Evolutionary conservation across 1,140 invertebrate genomes (phyloP).

Genomic region (Steinernema khuongi): DNA sequence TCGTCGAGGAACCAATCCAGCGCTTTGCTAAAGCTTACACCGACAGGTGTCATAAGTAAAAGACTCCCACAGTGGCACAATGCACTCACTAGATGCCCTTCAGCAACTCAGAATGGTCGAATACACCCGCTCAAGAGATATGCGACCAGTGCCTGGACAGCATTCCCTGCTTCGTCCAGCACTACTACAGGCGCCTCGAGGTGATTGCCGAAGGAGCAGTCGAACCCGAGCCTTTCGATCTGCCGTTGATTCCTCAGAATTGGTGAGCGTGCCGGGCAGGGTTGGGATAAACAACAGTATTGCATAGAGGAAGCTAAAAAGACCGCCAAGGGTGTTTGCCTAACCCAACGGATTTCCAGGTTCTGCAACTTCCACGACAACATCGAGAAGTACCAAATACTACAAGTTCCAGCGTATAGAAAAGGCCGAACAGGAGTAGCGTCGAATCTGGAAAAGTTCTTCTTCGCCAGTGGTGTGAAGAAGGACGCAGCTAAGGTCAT

Average conservation of each 20-base stretch:
- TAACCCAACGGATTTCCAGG: not conserved
- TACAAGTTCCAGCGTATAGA: not conserved
- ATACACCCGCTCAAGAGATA: not conserved
- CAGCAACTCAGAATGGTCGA: not conserved
- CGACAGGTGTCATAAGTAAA: not conserved
- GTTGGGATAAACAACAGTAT: not conserved
- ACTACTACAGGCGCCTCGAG: not conserved
- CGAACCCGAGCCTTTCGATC: not conserved
- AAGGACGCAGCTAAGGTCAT: not conserved
- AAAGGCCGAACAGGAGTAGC: not conserved
- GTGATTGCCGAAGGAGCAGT: not conserved
- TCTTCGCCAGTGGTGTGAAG: not conserved
- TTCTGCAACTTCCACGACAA: not conserved
- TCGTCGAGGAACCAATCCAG: constrained; percentile 3
- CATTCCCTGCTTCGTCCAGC: not conserved
- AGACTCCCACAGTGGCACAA: not conserved
- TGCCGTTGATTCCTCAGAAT: not conserved
- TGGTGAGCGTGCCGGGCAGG: too few species aligned
- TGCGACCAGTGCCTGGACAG: not conserved
- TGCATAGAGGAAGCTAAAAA: not conserved
- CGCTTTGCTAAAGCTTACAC: not conserved
- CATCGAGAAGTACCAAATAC: not conserved
- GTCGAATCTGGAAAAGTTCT: not conserved
- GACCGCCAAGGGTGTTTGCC: too few species aligned
- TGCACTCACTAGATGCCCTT: not conserved